A percentile compares a stretch with the other conserved stretches of the same genome.
These are phyloP conservation scores for Lathamus discolor DNA, from an alignment of 2,113 vertebrate genomes.

Conservation along the genomic window DNA sequence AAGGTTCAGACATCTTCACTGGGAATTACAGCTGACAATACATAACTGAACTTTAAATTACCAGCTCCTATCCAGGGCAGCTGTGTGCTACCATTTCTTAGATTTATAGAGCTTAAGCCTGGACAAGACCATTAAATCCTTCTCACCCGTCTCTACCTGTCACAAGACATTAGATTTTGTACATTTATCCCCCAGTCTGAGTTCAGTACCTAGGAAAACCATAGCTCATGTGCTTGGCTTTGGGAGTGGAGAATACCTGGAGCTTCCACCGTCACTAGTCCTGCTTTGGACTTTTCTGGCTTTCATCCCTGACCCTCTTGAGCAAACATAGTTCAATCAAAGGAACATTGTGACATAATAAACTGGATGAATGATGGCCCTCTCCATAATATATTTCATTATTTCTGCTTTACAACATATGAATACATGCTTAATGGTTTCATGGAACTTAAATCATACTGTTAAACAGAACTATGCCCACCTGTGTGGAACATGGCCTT, in stretches of 20 bases:
- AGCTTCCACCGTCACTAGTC: neutral
- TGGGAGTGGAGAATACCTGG: fast-evolving
- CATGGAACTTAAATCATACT: neutral
- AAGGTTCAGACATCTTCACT: neutral
- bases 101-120: neutral
- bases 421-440: neutral
- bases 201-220: neutral
- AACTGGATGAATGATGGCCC: neutral
- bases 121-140: neutral
- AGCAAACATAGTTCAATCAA: neutral
- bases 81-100: neutral
- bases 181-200: neutral
- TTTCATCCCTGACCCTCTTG: fast-evolving
- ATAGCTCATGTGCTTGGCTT: fast-evolving
- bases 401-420: neutral
- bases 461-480: no score
- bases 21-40: neutral
- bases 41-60: neutral
- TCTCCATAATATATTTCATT: neutral
- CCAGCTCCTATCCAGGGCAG: neutral
- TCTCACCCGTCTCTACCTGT: neutral
- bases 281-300: neutral
- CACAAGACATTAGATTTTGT: neutral
- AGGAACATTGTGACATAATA: neutral
- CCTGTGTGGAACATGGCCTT: fast-evolving